A percentile compares a stretch with the other conserved stretches of the same genome.
phyloP scores from a whole-genome alignment of 2,888 invertebrate species.

The Cremastobaeus sp. region DNA sequence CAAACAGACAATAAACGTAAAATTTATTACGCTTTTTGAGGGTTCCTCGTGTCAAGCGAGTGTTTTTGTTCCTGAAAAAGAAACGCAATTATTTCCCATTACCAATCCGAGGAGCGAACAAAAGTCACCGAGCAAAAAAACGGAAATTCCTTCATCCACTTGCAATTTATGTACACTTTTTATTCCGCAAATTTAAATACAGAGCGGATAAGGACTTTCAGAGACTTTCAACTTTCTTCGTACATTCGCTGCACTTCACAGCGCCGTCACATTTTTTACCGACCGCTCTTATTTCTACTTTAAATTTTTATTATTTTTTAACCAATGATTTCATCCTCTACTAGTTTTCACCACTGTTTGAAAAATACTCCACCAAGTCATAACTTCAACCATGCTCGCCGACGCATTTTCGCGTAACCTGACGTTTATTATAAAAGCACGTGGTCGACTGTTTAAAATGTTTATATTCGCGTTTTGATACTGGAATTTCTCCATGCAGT shows the following conservation, averaged over 20 bases:
- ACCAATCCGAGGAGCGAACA: constrained; percentile 8
- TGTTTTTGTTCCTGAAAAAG: constrained; percentile 32
- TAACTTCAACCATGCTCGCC: too few species aligned
- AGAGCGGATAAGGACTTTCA: constrained; percentile 3
- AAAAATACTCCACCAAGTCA: too few species aligned
- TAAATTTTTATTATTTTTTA: constrained; percentile 7
- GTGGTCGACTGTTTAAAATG: too few species aligned
- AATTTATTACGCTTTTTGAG: constrained; percentile 79
- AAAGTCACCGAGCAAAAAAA: constrained; percentile 17
- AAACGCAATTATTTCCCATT: constrained; percentile 28
- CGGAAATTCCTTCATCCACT: constrained; percentile 7
- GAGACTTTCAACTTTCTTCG: constrained; percentile 36
- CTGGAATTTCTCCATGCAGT: too few species aligned
- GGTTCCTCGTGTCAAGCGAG: constrained; percentile 9
- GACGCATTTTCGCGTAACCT: too few species aligned
- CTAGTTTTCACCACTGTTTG: too few species aligned
- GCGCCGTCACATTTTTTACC: constrained; percentile 12
- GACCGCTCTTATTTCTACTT: constrained; percentile 19
- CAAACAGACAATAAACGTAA: constrained; percentile 84
- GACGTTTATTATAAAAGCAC: too few species aligned
- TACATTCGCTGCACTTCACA: constrained; percentile 33
- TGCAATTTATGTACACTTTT: constrained; percentile 37
- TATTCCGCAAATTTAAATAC: constrained; percentile 32
- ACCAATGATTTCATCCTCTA: not conserved
- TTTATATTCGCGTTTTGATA: too few species aligned